These are phyloP conservation scores for Sinocyclocheilus anophthalmus DNA, from an alignment of 2,113 vertebrate species.

Conservation along the genomic window DNA sequence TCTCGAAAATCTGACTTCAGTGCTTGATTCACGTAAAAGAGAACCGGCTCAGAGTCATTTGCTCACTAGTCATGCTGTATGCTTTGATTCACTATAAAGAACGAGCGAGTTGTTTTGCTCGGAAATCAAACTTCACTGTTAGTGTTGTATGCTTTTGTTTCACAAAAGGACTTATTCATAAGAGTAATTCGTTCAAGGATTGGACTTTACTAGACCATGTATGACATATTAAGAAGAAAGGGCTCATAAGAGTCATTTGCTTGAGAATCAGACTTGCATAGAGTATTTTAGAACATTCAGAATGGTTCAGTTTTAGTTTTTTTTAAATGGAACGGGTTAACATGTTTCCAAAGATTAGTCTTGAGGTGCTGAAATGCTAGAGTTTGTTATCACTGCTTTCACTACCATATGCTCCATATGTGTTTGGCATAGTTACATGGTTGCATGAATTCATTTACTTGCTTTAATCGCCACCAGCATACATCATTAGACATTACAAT, in stretches of 20 bases:
- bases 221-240: no score
- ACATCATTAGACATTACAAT: conserved; percentile 43
- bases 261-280: background rate
- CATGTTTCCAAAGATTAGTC: background rate
- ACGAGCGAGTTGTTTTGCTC: no score
- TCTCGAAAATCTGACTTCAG: no score
- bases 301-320: background rate
- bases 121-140: no score
- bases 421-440: background rate
- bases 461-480: conserved; percentile 16
- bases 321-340: background rate
- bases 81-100: background rate
- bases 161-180: no score
- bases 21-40: background rate
- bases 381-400: background rate
- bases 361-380: background rate
- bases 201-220: no score
- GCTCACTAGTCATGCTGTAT: background rate
- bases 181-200: no score
- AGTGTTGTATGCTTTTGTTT: no score
- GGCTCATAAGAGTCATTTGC: no score
- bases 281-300: background rate
- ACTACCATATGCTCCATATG: background rate
- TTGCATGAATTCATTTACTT: conserved; percentile 23
- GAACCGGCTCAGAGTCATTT: background rate